Conservation (phyloP, 1,140 invertebrate species). For the Eriosoma lanigerum region DNA sequence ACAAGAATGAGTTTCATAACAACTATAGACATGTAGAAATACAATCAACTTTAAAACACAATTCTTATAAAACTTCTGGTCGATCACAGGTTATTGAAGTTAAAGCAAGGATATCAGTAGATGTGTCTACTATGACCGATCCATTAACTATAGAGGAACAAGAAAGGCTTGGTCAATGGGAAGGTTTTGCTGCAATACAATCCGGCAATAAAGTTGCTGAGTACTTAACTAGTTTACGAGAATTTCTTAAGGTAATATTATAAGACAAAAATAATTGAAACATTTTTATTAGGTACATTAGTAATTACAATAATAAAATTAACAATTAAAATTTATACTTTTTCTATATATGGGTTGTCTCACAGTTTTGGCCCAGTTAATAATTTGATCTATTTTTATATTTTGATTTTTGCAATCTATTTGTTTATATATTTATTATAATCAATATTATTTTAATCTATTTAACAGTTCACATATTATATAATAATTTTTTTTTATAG, state of each 20-base stretch:
- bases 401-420: no score
- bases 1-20: constrained; percentile 35
- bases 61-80: constrained; percentile 28
- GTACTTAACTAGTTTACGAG: constrained; percentile 56
- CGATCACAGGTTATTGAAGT: constrained; percentile 15
- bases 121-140: constrained; percentile 63
- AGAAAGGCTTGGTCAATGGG: constrained; percentile 54
- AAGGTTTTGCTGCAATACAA: constrained; percentile 54
- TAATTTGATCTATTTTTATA: no score
- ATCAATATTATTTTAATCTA: no score
- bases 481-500: no score
- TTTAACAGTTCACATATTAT: no score
- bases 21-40: constrained; percentile 14
- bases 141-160: constrained; percentile 56
- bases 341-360: no score
- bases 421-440: no score
- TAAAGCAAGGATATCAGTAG: constrained; percentile 59
- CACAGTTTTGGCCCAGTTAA: no score
- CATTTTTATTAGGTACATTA: no score
- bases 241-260: constrained; percentile 56
- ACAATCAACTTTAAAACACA: constrained; percentile 30
- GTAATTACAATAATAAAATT: no score
- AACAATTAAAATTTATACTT: no score
- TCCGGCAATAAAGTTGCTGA: constrained; percentile 57
- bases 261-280: not conserved